Evolutionary conservation across 2,797 vertebrate genomes (phyloP).

Genomic region (Ciconia nigra): DNA sequence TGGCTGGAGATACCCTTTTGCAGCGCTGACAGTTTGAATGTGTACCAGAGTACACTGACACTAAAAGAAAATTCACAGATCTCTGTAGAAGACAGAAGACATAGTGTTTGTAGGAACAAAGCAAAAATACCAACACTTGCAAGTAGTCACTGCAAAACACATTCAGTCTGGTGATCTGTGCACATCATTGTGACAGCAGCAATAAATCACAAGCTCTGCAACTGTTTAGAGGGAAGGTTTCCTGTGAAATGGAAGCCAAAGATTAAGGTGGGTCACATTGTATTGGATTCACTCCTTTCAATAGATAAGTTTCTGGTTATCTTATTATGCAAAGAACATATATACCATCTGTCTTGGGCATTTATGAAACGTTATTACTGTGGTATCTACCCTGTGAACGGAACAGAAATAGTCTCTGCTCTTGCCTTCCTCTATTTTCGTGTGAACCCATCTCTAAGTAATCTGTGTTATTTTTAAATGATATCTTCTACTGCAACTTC

Average conservation of each 20-base stretch:
- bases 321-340: neutral
- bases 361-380: neutral
- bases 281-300: neutral
- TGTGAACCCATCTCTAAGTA: neutral
- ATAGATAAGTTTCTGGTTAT: neutral
- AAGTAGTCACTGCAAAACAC: neutral
- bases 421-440: neutral
- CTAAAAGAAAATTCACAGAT: neutral
- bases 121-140: neutral
- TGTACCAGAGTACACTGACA: neutral
- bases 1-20: neutral
- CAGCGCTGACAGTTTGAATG: neutral
- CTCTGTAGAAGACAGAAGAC: neutral
- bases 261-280: neutral
- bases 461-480: neutral
- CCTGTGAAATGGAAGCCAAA: neutral
- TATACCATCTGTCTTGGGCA: neutral
- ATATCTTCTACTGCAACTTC: neutral
- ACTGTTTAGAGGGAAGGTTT: neutral
- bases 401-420: neutral
- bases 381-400: neutral
- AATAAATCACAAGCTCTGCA: conserved; percentile 26
- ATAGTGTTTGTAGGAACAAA: neutral
- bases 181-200: conserved; percentile 26
- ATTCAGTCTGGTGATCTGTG: neutral